Base-by-base conservation (phyloP, 2,888 invertebrate genomes). In the Himalopsyche tibetana region DNA sequence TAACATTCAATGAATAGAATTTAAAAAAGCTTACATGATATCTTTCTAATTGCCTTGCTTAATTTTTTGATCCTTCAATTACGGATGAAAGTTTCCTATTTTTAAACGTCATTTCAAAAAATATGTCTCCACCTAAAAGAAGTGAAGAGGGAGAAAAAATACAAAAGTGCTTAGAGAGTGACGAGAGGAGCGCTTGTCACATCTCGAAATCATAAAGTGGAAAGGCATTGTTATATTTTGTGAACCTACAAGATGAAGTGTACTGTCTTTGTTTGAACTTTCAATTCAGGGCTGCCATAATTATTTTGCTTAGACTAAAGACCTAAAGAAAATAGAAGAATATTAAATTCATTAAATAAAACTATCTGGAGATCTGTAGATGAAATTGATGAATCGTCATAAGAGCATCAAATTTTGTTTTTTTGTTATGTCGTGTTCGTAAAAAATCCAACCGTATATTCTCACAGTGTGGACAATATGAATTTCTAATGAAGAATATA, bases 11-110 rank as follows among this genome's bases (percentile, higher is more conserved):
- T 15, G 4, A 51, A 51, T 15, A 12, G 51, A 51, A 15, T 15
- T 15, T 15, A 51, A 51, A 2, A 15, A 12, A 51, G 45, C 9
- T 51, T 51, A 15, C 15, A 51, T 51, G 15, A 51, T 51, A 51
- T 15, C 51, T 15, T 51, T 51, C 5, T 63, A 63, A 63, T 63
- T 63, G 63, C 19, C 19, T 63, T 5, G 63, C 2, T 56, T 56
- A 56, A 56, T 56, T 63, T 63, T 63, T 63, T 63, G 63, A 63
- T 63, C 63, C 63, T 63, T 63, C 63, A 63, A 63, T 63, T 63
- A 63, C n/a, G 63, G 63, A 63, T 63, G 63, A 28, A 56, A 19
- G 63, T 3, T 63, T 19, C 63, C 63, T 63, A 19, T 63, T 63
- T 63, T 63, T 19, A 63, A 63, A 63, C 63, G 63, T 63, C 63